phyloP scores from a whole-genome alignment of 2,113 vertebrate genomes.

The Colaptes auratus region DNA sequence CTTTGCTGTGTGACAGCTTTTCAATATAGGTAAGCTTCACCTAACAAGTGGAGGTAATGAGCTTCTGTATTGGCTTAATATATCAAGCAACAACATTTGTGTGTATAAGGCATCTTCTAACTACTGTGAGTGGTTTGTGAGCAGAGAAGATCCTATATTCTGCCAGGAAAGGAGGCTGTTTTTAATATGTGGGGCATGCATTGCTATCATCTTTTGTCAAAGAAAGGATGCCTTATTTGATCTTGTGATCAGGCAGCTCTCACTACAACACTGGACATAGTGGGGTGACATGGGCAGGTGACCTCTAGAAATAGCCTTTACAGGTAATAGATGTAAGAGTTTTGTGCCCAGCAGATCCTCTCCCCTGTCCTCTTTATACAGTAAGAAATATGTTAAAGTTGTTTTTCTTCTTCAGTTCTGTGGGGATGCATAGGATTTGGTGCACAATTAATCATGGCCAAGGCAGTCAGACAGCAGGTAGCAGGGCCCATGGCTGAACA shows the following conservation, averaged over 20 bases:
- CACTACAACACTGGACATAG: not conserved
- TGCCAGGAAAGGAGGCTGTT: not conserved
- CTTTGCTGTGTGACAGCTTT: slow-evolving; percentile 52
- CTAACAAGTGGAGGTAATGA: not conserved
- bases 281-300: fast-evolving
- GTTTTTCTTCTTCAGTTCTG: not conserved
- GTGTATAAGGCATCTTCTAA: slow-evolving; percentile 5
- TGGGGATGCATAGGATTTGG: not conserved
- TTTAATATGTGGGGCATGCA: slow-evolving; percentile 9
- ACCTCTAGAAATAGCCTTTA: not conserved
- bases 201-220: slow-evolving; percentile 17
- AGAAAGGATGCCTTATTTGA: slow-evolving; percentile 7
- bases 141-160: slow-evolving; percentile 25
- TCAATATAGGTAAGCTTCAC: slow-evolving; percentile 13
- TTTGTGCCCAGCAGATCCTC: not conserved
- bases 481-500: not conserved
- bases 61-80: slow-evolving; percentile 55
- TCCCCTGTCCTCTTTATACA: not conserved
- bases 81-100: slow-evolving; percentile 3
- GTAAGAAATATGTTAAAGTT: not conserved
- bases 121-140: not conserved
- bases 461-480: too few relatives aligned
- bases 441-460: fast-evolving
- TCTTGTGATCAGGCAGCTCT: not conserved
- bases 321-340: not conserved